These are phyloP conservation scores for Oenanthe melanoleuca DNA, from an alignment of 2,113 vertebrate genomes.

Conservation along the genomic window DNA sequence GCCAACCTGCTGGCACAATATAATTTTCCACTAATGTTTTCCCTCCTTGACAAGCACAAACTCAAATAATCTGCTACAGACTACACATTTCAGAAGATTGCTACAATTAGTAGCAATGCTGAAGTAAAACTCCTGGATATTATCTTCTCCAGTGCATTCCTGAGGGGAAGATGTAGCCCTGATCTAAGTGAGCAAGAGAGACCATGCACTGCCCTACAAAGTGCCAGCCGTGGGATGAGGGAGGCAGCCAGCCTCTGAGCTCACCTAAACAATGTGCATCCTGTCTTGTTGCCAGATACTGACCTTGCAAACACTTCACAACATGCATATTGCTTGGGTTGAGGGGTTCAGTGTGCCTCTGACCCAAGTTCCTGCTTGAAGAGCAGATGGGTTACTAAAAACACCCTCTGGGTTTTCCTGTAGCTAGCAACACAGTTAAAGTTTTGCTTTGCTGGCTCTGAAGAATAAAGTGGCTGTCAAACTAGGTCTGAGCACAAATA, in stretches of 20 bases:
- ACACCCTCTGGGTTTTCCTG: not conserved
- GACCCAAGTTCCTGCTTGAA: not conserved
- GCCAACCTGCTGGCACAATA: not conserved
- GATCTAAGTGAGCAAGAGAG: not conserved
- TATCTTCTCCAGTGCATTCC: not conserved
- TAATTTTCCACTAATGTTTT: not conserved
- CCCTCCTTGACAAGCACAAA: not conserved
- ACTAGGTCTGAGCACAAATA: constrained; percentile 42
- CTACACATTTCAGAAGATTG: not conserved
- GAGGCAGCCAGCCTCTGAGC: not conserved
- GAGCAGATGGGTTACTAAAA: not conserved
- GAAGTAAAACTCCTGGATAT: not conserved
- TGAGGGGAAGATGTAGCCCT: not conserved
- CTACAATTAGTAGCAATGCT: not conserved
- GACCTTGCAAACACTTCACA: not conserved
- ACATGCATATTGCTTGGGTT: not conserved
- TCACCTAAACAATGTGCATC: not conserved
- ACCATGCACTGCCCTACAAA: not conserved
- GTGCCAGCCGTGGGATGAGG: not conserved
- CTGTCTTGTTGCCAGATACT: no score
- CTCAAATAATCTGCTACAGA: not conserved
- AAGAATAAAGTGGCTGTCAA: constrained; percentile 7
- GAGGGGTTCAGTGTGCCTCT: not conserved
- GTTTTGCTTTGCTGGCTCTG: not conserved
- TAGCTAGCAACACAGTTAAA: not conserved